Conservation (phyloP, 2,888 invertebrate genomes). For the Xylota sylvarum region DNA sequence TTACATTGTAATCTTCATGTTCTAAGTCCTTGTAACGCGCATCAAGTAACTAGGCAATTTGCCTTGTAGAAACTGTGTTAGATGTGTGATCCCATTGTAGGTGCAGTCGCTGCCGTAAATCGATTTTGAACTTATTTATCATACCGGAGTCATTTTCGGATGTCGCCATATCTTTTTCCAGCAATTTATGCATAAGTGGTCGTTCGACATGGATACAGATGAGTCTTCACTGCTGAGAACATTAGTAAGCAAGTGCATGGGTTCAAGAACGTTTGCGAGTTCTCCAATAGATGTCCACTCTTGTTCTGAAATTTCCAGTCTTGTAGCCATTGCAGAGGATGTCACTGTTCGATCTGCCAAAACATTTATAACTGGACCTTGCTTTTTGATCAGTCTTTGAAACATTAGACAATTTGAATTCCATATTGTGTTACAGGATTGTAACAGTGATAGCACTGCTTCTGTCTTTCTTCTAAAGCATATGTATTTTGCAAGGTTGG, state of each 20-base stretch:
- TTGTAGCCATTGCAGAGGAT: slow-evolving; percentile 2
- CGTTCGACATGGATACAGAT: slow-evolving; percentile 6
- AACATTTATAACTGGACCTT: slow-evolving; percentile 7
- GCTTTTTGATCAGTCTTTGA: slow-evolving; percentile 33
- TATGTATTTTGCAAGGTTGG: slow-evolving; percentile 27
- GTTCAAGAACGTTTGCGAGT: too few species aligned
- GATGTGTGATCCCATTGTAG: slow-evolving; percentile 12
- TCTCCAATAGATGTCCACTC: slow-evolving; percentile 31
- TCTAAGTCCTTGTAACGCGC: too few species aligned
- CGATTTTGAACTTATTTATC: slow-evolving; percentile 22
- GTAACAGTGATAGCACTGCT: slow-evolving; percentile 17
- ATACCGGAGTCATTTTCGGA: slow-evolving; percentile 24
- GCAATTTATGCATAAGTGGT: slow-evolving; percentile 14
- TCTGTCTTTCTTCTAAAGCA: slow-evolving; percentile 33
- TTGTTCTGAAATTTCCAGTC: slow-evolving; percentile 19
- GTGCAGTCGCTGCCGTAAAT: slow-evolving; percentile 19
- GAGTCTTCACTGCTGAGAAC: slow-evolving; percentile 20
- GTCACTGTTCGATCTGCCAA: slow-evolving; percentile 19
- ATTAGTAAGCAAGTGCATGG: slow-evolving; percentile 23
- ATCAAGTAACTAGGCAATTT: too few species aligned
- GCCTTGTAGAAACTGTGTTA: slow-evolving; percentile 13
- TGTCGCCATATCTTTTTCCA: slow-evolving; percentile 15
- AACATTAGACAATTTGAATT: slow-evolving; percentile 29
- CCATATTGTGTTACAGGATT: slow-evolving; percentile 32
- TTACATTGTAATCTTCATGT: too few species aligned